These are phyloP conservation scores for Maccullochella peelii DNA, from an alignment of 2,113 vertebrate genomes.

Conservation along the genomic window DNA sequence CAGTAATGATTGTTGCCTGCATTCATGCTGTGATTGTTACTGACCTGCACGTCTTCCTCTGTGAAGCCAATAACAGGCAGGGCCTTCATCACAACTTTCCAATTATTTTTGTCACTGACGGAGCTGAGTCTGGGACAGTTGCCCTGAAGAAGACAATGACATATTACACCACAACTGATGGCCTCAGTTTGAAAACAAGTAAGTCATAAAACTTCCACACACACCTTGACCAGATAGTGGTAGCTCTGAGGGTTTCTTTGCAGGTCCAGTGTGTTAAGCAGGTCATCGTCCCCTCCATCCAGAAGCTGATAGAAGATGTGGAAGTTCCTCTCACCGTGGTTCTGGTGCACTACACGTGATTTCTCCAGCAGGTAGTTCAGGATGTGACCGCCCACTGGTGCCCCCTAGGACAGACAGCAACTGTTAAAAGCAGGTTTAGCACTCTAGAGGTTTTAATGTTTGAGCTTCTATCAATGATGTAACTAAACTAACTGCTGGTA, in stretches of 20 bases:
- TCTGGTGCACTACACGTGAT: conserved; percentile 97
- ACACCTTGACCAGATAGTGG: conserved; percentile 94
- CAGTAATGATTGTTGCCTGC: not conserved
- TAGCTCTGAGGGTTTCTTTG: conserved; percentile 93
- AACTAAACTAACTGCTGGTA: not conserved
- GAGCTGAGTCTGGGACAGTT: conserved; percentile 96
- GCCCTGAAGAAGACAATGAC: conserved; percentile 83
- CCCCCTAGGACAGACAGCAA: conserved; percentile 84
- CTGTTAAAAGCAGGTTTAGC: not conserved
- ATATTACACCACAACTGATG: not conserved
- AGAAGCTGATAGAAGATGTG: conserved; percentile 98
- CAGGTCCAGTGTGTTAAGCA: conserved; percentile 88
- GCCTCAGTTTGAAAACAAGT: not conserved
- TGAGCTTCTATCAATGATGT: not conserved
- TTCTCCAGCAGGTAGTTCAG: conserved; percentile 98
- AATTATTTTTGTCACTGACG: conserved; percentile 95
- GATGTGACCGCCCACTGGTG: conserved; percentile 95
- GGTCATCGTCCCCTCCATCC: conserved; percentile 91
- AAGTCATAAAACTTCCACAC: conserved; percentile 4
- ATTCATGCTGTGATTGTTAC: conserved; percentile 27
- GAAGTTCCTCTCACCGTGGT: conserved; percentile 97
- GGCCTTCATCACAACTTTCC: conserved; percentile 92
- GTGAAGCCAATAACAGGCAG: conserved; percentile 91
- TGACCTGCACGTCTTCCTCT: conserved; percentile 92
- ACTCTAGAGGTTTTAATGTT: not conserved